Base-by-base conservation (phyloP, 1,140 invertebrate genomes). In the Dendroctonus valens region DNA sequence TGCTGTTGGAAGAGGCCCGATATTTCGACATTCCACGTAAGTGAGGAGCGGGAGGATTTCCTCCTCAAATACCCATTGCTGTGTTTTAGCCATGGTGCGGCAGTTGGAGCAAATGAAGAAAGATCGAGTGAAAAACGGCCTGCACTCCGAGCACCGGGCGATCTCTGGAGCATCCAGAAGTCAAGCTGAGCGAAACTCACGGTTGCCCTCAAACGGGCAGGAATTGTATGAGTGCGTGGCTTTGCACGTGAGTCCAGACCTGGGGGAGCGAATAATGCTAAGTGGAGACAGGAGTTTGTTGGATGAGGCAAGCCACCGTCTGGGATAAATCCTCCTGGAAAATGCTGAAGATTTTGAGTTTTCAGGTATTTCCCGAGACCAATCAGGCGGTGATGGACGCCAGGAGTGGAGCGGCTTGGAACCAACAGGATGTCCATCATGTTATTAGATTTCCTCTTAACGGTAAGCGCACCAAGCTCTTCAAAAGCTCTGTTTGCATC, bases 21-120 rank as follows among this genome's bases (percentile, higher is more conserved):
- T 98, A 90, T 79, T 98, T 96, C 76, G 94, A 97, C 73, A 89
- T 98, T 65, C 84, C 87, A 63, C 89, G 92, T 94, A 84, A 87
- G 88, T 87, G 63, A 26, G 3, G 26, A 26, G 26, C 26, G 26
- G 26, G 1, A 26, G 26, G 26, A 26, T 26, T 26, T 26, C 26
- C 26, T 26, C 26, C 26, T 26, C 26, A 26, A 26, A 26, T 26
- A 26, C 26, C 3, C 26, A 26, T 26, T 3, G 26, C 11, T 26
- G 1, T 3, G 67, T 81, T 81, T 0, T 80, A 91, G 89, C 87
- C 7, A 90, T 91, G 89, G 83, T 86, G 67, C 83, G 85, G 68
- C 89, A 92, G 71, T 77, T 93, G 65, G 91, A 93, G 75, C 85
- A 85, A 68, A 82, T 91, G 80, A 89, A 90, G 75, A 89, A 87